phyloP scores from a whole-genome alignment of 2,113 vertebrate genomes.

The Pachyramphus minor region DNA sequence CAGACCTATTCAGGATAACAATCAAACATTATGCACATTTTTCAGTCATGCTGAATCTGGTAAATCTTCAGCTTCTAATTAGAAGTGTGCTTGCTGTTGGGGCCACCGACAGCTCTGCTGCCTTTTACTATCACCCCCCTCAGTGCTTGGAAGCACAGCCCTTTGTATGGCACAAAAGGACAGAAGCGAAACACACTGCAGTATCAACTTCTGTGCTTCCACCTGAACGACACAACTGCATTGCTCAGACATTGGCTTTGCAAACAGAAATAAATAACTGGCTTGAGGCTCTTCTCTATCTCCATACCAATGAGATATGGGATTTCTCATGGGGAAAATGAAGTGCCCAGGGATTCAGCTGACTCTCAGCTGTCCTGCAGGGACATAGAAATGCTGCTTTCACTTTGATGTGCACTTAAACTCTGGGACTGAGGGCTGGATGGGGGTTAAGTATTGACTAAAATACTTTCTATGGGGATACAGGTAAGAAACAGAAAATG shows the following conservation, averaged over 20 bases:
- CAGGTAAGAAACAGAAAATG: not conserved
- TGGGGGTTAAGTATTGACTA: not conserved
- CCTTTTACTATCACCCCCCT: not conserved
- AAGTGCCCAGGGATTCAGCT: fast-evolving
- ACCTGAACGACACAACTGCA: fast-evolving
- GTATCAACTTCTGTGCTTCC: not conserved
- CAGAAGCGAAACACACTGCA: not conserved
- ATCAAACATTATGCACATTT: not conserved
- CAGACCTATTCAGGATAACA: not conserved
- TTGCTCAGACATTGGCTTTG: not conserved
- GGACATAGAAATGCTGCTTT: not conserved
- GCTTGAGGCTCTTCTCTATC: not conserved
- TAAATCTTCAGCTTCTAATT: not conserved
- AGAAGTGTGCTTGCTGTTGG: not conserved
- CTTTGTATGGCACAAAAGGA: not conserved
- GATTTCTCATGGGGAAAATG: not conserved
- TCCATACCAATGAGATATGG: not conserved
- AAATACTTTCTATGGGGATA: not conserved
- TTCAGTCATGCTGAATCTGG: not conserved
- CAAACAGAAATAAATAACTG: not conserved
- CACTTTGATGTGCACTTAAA: not conserved
- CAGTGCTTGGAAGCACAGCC: not conserved
- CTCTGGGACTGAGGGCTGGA: not conserved
- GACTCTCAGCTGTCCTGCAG: fast-evolving
- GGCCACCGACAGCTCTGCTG: not conserved